These are phyloP conservation scores for Etheostoma cragini DNA, from an alignment of 2,113 vertebrate species.

Conservation along the genomic window DNA sequence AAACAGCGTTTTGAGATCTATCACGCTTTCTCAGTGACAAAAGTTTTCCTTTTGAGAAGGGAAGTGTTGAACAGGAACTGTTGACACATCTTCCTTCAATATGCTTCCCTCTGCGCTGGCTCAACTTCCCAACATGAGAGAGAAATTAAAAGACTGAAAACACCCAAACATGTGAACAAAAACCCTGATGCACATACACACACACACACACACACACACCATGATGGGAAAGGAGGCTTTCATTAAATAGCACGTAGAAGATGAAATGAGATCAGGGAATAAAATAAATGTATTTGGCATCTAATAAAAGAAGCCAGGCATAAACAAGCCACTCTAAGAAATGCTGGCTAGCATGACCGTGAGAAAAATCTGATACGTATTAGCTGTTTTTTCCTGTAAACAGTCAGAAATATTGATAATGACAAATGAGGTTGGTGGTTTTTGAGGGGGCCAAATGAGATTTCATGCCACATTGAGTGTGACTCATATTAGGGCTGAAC, in stretches of 20 bases:
- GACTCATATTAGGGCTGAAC: too few relatives aligned
- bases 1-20: slow-evolving; percentile 14
- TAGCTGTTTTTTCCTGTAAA: not conserved
- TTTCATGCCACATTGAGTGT: not conserved
- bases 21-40: slow-evolving; percentile 42
- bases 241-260: not conserved
- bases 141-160: slow-evolving; percentile 37
- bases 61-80: slow-evolving; percentile 73
- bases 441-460: not conserved
- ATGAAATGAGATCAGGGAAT: not conserved
- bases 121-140: slow-evolving; percentile 65
- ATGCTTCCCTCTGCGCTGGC: slow-evolving; percentile 59
- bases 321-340: not conserved
- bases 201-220: not conserved
- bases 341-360: not conserved
- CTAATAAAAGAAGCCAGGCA: slow-evolving; percentile 2
- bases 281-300: not conserved
- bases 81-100: slow-evolving; percentile 66
- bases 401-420: too few relatives aligned
- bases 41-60: slow-evolving; percentile 61
- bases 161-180: not conserved
- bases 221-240: not conserved
- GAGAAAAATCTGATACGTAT: slow-evolving; percentile 4
- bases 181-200: not conserved
- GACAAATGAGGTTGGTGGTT: not conserved